These are phyloP conservation scores for Neotoma lepida DNA, from an alignment of 2,113 vertebrate genomes.

Conservation along the genomic window DNA sequence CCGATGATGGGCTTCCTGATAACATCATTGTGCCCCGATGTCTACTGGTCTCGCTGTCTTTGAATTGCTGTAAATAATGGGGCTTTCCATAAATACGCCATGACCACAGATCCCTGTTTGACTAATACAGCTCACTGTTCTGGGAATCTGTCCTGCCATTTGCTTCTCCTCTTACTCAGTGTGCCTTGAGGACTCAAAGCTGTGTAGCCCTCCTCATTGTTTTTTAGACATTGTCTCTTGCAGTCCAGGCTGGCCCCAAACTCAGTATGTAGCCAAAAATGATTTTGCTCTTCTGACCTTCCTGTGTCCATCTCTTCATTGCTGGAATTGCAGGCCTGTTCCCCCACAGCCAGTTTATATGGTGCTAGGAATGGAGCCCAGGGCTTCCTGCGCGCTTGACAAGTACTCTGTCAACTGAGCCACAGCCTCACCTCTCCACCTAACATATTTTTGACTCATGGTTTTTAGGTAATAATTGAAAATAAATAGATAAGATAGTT, in stretches of 20 bases:
- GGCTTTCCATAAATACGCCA: constrained; percentile 61
- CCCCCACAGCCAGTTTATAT: not conserved
- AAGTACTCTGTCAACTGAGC: not conserved
- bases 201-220: not conserved
- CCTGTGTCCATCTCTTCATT: not conserved
- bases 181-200: constrained; percentile 12
- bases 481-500: not conserved
- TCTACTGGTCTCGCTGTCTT: constrained; percentile 64
- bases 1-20: constrained; percentile 28
- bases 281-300: not conserved
- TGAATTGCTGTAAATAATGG: constrained; percentile 64
- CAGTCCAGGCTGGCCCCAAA: not conserved
- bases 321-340: not conserved
- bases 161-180: not conserved
- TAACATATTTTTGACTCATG: constrained; percentile 9
- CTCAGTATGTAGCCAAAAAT: not conserved
- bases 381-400: not conserved
- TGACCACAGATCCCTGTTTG: constrained; percentile 56
- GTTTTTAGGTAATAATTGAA: constrained; percentile 37
- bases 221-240: not conserved
- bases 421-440: not conserved
- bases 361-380: not conserved
- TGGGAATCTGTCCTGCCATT: constrained; percentile 22
- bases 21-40: constrained; percentile 47
- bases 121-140: constrained; percentile 59